Conservation (phyloP, 2,113 vertebrate genomes). For the Laticauda colubrina region DNA sequence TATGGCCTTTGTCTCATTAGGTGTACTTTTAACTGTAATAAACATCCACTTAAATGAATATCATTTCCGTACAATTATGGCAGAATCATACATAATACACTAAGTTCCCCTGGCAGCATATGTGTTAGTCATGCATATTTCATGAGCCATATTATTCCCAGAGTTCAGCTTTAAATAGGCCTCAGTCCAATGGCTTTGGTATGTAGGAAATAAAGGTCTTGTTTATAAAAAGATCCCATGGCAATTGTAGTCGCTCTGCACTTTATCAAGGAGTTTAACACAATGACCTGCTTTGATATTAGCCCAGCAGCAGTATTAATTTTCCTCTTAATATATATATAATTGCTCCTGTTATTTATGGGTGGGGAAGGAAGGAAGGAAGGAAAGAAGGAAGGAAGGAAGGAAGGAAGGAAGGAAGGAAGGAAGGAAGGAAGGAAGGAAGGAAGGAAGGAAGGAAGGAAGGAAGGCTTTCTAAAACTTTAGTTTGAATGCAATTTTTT, state of each 20-base stretch:
- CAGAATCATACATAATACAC: conserved; percentile 76
- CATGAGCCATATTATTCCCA: conserved; percentile 72
- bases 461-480: background rate
- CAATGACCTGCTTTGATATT: conserved; percentile 50
- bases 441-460: background rate
- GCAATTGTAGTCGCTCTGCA: conserved; percentile 51
- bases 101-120: conserved; percentile 68
- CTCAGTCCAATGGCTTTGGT: conserved; percentile 61
- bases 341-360: conserved; percentile 53
- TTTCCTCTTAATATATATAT: conserved; percentile 51
- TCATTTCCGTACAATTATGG: conserved; percentile 76
- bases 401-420: background rate
- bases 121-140: conserved; percentile 76
- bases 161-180: conserved; percentile 67
- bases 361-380: background rate
- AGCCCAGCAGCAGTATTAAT: conserved; percentile 45
- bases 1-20: conserved; percentile 73
- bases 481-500: conserved; percentile 20
- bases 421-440: background rate
- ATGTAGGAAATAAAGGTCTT: conserved; percentile 69
- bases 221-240: conserved; percentile 62
- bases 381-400: too few relatives aligned
- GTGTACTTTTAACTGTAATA: conserved; percentile 72
- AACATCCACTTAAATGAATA: conserved; percentile 77
- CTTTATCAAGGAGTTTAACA: conserved; percentile 58